Conservation (phyloP, 2,797 vertebrate genomes). For the Phataginus tricuspis region DNA sequence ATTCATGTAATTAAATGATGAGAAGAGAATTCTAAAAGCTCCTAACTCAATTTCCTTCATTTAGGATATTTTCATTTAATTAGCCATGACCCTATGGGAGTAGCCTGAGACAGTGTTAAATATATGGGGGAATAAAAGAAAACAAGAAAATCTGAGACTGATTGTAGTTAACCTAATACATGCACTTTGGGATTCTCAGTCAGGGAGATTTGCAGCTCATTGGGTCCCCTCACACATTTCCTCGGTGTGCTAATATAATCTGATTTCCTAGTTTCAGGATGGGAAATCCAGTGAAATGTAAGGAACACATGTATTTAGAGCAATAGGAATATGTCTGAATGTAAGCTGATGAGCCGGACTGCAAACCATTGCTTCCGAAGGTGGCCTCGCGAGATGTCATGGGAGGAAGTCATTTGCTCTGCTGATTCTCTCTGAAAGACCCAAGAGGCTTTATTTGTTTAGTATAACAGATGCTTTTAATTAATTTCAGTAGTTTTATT, state of each 20-base stretch:
- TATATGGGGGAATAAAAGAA: conserved; percentile 10
- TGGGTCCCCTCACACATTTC: conserved; percentile 45
- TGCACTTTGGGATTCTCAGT: conserved; percentile 14
- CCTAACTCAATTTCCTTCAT: conserved; percentile 68
- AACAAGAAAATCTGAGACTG: conserved; percentile 39
- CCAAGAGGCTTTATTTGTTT: not conserved
- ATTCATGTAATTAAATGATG: conserved; percentile 67
- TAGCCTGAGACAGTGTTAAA: conserved; percentile 41
- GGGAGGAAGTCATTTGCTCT: conserved; percentile 26
- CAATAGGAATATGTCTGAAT: not conserved
- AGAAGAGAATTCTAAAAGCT: conserved; percentile 71
- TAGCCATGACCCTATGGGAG: conserved; percentile 61
- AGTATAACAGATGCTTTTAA: conserved; percentile 52
- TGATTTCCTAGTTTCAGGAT: conserved; percentile 61
- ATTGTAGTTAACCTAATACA: conserved; percentile 41
- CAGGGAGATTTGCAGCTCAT: conserved; percentile 9
- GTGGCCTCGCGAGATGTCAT: not conserved
- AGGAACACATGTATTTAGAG: conserved; percentile 49
- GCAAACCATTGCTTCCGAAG: not conserved
- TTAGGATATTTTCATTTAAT: conserved; percentile 73
- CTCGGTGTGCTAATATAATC: conserved; percentile 3
- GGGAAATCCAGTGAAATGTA: conserved; percentile 16
- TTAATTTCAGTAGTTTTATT: not conserved
- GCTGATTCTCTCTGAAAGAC: conserved; percentile 41
- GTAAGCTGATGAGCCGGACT: conserved; percentile 12